These are phyloP conservation scores for Eretmocerus hayati DNA, from an alignment of 2,888 invertebrate genomes.

Conservation along the genomic window DNA sequence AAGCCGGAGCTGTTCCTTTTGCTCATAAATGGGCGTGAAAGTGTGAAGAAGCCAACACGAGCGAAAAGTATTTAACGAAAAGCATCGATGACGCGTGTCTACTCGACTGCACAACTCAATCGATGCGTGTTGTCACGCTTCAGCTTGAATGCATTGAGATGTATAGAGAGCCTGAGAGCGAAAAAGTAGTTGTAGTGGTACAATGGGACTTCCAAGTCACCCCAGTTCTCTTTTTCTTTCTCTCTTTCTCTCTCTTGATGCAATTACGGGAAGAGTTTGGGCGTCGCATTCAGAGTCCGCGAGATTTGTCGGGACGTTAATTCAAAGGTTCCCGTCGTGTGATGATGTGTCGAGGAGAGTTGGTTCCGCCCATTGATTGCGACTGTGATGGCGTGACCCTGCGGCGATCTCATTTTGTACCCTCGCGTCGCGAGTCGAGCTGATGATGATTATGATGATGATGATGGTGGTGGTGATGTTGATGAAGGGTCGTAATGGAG, in stretches of 20 bases:
- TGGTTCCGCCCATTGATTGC: no score
- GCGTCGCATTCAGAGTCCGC: no score
- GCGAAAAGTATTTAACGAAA: no score
- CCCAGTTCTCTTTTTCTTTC: not conserved
- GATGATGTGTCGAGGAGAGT: no score
- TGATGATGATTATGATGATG: no score
- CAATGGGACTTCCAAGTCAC: conserved; percentile 18
- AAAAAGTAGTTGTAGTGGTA: conserved; percentile 14
- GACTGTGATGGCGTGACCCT: no score
- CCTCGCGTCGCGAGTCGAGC: no score
- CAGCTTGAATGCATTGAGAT: conserved; percentile 7
- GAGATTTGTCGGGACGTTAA: no score
- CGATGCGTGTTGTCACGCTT: not conserved
- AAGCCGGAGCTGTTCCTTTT: not conserved
- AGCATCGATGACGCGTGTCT: not conserved
- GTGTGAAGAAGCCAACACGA: conserved; percentile 1
- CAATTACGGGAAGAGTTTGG: conserved; percentile 21
- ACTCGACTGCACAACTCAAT: not conserved
- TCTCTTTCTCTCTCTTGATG: conserved; percentile 3
- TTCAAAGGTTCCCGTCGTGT: no score
- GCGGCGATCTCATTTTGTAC: no score
- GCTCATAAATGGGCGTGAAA: conserved; percentile 5
- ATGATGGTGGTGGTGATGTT: no score
- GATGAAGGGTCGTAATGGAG: no score
- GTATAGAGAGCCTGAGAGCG: conserved; percentile 11